A percentile compares a stretch with the other conserved stretches of the same genome.
These are phyloP conservation scores for Leptopilina drosophilae DNA, from an alignment of 2,888 invertebrate species.

Conservation along the genomic window DNA sequence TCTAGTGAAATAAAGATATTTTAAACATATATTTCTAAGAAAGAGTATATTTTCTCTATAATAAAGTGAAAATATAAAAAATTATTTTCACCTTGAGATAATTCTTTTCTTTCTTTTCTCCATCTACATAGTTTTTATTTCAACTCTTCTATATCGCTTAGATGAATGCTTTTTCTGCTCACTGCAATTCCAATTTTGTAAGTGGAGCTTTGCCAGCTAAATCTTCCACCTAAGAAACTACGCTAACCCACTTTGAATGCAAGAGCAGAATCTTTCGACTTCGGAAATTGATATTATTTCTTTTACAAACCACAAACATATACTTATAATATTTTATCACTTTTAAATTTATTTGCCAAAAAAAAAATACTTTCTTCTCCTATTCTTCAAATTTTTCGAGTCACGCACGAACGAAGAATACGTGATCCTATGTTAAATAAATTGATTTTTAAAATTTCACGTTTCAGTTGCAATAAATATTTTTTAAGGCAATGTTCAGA, in stretches of 20 bases:
- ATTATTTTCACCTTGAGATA: background rate
- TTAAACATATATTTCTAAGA: too few relatives aligned
- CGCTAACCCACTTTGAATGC: constrained; percentile 28
- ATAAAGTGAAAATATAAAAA: constrained; percentile 1
- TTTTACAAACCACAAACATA: background rate
- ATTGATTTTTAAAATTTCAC: background rate
- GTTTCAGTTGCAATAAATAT: too few relatives aligned
- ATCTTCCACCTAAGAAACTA: constrained; percentile 26
- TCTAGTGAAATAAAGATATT: too few relatives aligned
- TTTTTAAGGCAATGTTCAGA: too few relatives aligned
- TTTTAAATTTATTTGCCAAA: background rate
- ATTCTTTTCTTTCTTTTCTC: background rate
- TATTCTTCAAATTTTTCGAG: background rate
- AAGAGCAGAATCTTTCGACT: constrained; percentile 6
- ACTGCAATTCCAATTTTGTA: constrained; percentile 41
- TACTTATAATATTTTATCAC: background rate
- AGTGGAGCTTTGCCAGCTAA: constrained; percentile 37
- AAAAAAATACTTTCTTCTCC: background rate
- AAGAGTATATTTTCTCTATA: background rate
- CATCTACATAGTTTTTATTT: constrained; percentile 14
- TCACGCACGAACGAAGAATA: too few relatives aligned
- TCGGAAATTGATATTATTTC: background rate
- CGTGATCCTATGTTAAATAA: background rate
- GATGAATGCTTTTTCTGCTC: constrained; percentile 38
- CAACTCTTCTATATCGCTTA: constrained; percentile 17